Base-by-base conservation (phyloP, 2,113 vertebrate genomes). In the Rhinoptilus africanus region DNA sequence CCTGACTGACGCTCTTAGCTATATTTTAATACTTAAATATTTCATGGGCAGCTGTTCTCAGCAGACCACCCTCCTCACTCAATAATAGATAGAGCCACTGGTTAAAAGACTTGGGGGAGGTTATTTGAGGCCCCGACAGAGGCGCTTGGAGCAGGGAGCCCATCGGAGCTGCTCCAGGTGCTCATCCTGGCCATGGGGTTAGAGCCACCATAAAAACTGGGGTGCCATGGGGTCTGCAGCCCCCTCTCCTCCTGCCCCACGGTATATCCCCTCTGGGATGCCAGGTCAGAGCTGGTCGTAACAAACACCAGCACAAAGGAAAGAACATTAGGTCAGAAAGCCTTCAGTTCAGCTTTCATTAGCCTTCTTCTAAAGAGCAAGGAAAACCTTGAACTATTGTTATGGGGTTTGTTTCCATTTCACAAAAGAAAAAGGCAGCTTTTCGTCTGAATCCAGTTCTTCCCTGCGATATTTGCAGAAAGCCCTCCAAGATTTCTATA, bases 1-100 rank as follows among this genome's bases (percentile, higher is more conserved):
- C 76, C 62, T 73, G 50, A 80, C 50, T 34, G 81, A 91, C 2
- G 60, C 95, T 96, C 95, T 93, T 68, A 94, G 97, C 96, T 91
- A 88, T 79, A 66, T 96, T 95, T 96, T 94, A 85, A 90, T n/a
- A 73, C 92, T 81, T 98, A 54, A 97, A 98, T 98, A 97, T 97
- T 98, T 98, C 94, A 98, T 97, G 94, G 73, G 93, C 94, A 96
- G 95, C 89, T 95, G 92, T 85, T 97, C 93, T 88, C 95, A 51
- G 85, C 93, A 97, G 93, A 80, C 87, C 23, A 7, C 96, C 93
- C 86, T 72, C 72, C 51, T 35, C 91, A 48, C 93, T 97, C 96
- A 96, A 96, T 98, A 96, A 98, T 97, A 83, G 78, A 98, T 96
- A 2, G 91, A 97, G 94, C 47, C 93, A 71, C 77, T 51, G 80